Percentiles rank a stretch among this genome's conserved stretches.
phyloP scores from a whole-genome alignment of 1,140 invertebrate genomes.

The Archegozetes longisetosus region DNA sequence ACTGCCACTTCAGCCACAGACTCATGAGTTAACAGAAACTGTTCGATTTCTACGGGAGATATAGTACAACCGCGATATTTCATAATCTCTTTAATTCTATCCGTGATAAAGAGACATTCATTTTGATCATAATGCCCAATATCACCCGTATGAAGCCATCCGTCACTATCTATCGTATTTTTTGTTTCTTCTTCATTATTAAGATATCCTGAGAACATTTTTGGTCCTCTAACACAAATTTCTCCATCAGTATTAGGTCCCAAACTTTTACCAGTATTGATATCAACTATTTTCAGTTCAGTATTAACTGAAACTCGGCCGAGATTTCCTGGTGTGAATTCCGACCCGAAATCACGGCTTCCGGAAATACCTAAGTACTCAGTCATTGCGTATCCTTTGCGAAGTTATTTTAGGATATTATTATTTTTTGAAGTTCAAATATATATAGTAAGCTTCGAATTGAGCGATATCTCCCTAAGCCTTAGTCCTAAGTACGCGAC shows the following conservation, averaged over 20 bases:
- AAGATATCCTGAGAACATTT: background rate
- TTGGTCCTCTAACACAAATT: background rate
- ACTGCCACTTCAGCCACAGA: background rate
- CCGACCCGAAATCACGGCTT: background rate
- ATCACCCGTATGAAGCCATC: constrained; percentile 35
- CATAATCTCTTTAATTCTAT: constrained; percentile 18
- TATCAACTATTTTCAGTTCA: background rate
- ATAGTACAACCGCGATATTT: background rate
- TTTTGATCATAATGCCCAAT: constrained; percentile 26
- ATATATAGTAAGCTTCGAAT: no score
- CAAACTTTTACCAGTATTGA: background rate
- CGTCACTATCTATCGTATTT: constrained; percentile 30
- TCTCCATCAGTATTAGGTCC: constrained; percentile 1
- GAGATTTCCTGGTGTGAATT: background rate
- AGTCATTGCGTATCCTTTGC: background rate
- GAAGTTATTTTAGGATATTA: no score
- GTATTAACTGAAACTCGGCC: background rate
- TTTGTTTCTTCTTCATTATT: constrained; percentile 25
- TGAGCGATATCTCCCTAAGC: no score
- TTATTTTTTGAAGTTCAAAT: no score
- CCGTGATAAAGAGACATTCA: constrained; percentile 20
- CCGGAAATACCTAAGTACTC: background rate
- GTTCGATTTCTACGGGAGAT: background rate
- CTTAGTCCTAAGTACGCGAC: no score
- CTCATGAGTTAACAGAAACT: background rate